Base-by-base conservation (phyloP, 2,113 vertebrate species). In the Stegastes partitus region DNA sequence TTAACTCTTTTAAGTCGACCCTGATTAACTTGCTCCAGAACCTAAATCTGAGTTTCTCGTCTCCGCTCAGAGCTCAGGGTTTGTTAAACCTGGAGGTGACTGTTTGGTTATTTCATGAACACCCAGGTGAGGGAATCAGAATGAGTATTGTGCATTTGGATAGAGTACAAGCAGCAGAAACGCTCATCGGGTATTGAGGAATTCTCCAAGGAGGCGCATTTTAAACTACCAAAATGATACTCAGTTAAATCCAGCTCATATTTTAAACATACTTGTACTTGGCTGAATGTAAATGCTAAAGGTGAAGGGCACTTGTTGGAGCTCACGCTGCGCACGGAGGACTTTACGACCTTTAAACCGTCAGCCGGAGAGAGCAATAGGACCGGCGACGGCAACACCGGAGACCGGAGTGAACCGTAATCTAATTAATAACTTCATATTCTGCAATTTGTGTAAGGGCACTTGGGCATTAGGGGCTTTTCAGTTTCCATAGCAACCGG, bases 401-500 rank as follows among this genome's bases (percentile, higher is more conserved):
- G 44, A 69, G 65, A 72, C 15, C 22, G 26, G 81, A 85, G 79
- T 68, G 14, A 84, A 64, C 12, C 14, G 18, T 75, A 59, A 75
- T 79, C 44, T 79, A 88, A 88, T 91, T 83, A 86, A 85, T 82
- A 79, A 61, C 39, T 81, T 83, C 39, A 81, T 71, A 68, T 84
- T 85, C 58, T 71, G 68, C 69, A 81, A 79, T 84, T 83, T 84
- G 73, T 82, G 51, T 56, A 58, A 78, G 77, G 73, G 81, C 79
- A 65, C 79, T 82, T 65, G 23, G 67, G 81, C 68, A 63, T 64
- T 74, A 51, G 49, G 49, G 50, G 74, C 39, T 69, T 82, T 69
- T 78, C 59, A 59, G 87, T 91, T 91, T n/a, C 89, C 83, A 84
- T 84, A 55, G 88, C 54, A 90, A 91, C 89, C 44, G 42, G 71